phyloP scores from a whole-genome alignment of 2,113 vertebrate species.

The Sialia sialis region DNA sequence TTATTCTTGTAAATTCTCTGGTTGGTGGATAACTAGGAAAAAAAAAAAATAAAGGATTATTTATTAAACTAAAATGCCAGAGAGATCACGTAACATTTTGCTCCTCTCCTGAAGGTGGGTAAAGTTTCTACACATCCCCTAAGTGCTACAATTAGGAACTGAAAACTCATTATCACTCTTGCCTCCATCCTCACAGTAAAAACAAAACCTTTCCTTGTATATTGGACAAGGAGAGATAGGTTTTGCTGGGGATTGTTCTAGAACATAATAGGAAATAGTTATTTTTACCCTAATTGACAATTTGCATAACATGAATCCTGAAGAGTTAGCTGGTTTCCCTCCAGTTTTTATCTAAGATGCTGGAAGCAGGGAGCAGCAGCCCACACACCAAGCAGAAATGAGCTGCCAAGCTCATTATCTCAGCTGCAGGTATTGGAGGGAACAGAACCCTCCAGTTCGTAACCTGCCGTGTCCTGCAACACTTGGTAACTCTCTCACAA shows the following conservation, averaged over 20 bases:
- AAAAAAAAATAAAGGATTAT: constrained; percentile 32
- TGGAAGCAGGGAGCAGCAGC: neutral
- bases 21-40: neutral
- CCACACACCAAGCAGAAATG: neutral
- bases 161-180: neutral
- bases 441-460: neutral
- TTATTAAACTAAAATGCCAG: constrained; percentile 33
- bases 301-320: neutral
- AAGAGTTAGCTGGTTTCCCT: neutral
- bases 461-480: neutral
- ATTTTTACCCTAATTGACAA: neutral
- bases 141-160: neutral
- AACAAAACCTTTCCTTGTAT: neutral
- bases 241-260: neutral
- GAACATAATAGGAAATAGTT: neutral
- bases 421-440: neutral
- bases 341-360: neutral
- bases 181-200: neutral
- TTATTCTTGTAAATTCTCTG: constrained; percentile 6
- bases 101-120: neutral
- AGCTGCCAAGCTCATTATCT: neutral
- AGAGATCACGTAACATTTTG: neutral
- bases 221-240: neutral
- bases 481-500: neutral
- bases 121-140: neutral